Conservation (phyloP, 2,888 invertebrate genomes). For the Zygothrica quintamaculata region DNA sequence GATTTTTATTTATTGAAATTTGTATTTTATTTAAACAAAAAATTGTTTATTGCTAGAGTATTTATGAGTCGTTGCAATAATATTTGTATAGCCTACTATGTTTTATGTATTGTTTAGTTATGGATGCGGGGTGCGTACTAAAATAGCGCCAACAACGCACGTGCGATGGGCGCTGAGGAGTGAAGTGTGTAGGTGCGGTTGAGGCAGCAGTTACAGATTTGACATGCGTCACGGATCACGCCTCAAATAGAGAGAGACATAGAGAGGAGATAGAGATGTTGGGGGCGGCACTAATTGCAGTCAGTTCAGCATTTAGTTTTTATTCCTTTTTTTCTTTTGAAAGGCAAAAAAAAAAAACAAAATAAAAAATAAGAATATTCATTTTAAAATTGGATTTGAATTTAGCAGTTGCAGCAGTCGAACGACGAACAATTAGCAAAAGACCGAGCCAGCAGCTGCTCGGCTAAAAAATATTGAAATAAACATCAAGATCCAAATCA, state of each 20-base stretch:
- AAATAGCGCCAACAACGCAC: conserved; percentile 50
- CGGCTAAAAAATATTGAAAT: conserved; percentile 63
- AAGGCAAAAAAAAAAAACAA: no score
- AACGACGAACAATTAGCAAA: conserved; percentile 50
- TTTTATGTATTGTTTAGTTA: conserved; percentile 50
- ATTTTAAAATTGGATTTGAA: conserved; percentile 26
- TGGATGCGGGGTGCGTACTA: conserved; percentile 17
- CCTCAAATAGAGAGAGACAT: conserved; percentile 6
- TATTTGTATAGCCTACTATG: not conserved
- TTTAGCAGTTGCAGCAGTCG: conserved; percentile 42
- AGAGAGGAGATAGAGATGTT: not conserved
- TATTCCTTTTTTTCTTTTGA: conserved; percentile 2
- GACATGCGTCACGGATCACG: conserved; percentile 59
- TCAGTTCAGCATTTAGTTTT: conserved; percentile 22
- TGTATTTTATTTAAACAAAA: no score
- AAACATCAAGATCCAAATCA: conserved; percentile 46
- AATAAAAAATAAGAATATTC: no score
- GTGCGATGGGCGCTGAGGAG: conserved; percentile 29
- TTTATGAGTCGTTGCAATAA: conserved; percentile 16
- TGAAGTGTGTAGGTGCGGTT: not conserved
- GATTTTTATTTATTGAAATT: no score
- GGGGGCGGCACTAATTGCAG: conserved; percentile 55
- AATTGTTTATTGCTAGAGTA: conserved; percentile 28
- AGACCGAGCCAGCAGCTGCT: conserved; percentile 46
- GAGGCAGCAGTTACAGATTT: conserved; percentile 49